Conservation (phyloP, 2,888 invertebrate species). For the Maniola hyperantus region DNA sequence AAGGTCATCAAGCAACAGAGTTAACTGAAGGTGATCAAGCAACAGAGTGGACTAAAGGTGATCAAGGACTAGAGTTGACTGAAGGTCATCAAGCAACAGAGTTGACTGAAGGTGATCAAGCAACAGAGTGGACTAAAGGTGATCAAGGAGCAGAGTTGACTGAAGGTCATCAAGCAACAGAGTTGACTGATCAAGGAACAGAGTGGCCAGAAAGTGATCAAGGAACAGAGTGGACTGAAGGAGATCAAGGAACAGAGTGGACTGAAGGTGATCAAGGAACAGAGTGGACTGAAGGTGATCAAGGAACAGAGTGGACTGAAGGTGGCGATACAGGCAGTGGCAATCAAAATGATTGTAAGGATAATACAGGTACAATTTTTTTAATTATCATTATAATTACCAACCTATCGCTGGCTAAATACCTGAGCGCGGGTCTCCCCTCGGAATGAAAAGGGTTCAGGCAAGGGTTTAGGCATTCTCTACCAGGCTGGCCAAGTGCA, state of each 20-base stretch:
- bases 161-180: not conserved
- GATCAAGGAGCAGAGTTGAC: not conserved
- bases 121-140: not conserved
- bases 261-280: no score
- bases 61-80: not conserved
- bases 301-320: not conserved
- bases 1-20: not conserved
- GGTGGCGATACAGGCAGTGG: not conserved
- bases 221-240: not conserved
- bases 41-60: not conserved
- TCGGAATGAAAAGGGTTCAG: no score
- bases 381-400: not conserved
- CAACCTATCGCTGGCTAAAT: not conserved
- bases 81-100: not conserved
- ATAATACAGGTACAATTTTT: not conserved
- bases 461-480: no score
- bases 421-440: no score
- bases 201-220: no score
- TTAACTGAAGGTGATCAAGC: not conserved
- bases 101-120: not conserved
- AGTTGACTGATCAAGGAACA: not conserved
- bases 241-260: no score
- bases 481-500: no score
- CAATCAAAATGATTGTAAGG: not conserved
- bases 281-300: not conserved